phyloP scores from a whole-genome alignment of 2,888 invertebrate genomes.

The Allacma fusca region DNA sequence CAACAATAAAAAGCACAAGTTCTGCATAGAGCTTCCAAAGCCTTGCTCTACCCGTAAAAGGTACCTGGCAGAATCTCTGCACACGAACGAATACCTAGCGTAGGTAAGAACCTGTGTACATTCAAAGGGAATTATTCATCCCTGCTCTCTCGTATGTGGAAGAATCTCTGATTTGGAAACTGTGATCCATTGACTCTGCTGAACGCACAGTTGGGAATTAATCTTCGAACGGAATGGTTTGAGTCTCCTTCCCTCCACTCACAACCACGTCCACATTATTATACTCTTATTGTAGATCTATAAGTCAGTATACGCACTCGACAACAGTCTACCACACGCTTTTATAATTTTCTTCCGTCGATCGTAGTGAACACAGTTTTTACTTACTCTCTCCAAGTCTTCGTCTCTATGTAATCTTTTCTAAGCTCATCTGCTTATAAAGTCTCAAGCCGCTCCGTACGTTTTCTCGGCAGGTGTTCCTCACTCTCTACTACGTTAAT shows the following conservation, averaged over 20 bases:
- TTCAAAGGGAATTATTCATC: not conserved
- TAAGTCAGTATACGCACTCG: not conserved
- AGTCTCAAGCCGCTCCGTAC: conserved; percentile 17
- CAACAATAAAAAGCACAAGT: not conserved
- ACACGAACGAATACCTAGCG: not conserved
- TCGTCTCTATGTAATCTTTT: not conserved
- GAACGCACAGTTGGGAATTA: conserved; percentile 29
- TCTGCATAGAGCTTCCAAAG: not conserved
- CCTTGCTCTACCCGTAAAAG: not conserved
- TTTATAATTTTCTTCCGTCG: not conserved
- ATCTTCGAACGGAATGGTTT: conserved; percentile 25
- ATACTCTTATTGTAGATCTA: not conserved
- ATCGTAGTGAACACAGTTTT: not conserved
- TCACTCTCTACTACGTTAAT: conserved; percentile 3
- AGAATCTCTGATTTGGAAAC: conserved; percentile 22
- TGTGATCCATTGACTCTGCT: conserved; percentile 24
- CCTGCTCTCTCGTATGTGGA: not conserved
- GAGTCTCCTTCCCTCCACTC: conserved; percentile 17
- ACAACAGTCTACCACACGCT: conserved; percentile 16
- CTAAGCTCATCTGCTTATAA: not conserved
- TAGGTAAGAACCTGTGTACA: not conserved
- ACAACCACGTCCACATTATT: not conserved
- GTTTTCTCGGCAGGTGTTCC: conserved; percentile 24
- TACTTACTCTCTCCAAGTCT: not conserved
- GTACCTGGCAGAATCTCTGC: conserved; percentile 16